Base-by-base conservation (phyloP, 2,888 invertebrate species). In the Trypoxylon attenuatum region DNA sequence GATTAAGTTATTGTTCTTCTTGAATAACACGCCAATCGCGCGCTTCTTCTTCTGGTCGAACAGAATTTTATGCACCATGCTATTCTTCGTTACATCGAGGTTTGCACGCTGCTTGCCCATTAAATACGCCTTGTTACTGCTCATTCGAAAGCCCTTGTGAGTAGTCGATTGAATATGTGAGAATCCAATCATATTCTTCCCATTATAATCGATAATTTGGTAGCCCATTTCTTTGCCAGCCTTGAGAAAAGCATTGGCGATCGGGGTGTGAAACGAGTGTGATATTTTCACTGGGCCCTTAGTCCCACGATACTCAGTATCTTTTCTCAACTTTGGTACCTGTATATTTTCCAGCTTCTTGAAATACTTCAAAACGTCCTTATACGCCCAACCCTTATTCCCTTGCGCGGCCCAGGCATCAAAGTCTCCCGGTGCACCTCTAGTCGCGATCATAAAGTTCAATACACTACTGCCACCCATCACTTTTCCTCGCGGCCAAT, bases 381-480 rank as follows among this genome's bases (percentile, higher is more conserved):
- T 87, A 89, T 90, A 94, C 47, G 92, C 90, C 94, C 94, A 94
- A 0, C 93, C 94, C 0, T 89, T 85, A 82, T 94, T 93, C 0
- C 94, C 95, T 78, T 91, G 82, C 0, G 88, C 88, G 10, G 91
- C 90, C 96, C 96, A 96, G 2, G 89, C 87, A 79, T 96, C 92
- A 82, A 93, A 96, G 80, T 96, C 95, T 2, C 88, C 86, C 0
- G 89, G 89, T 75, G 92, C 90, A 8, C 94, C 94, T 65, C 94
- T 88, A 0, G 93, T 93, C 78, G 93, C 94, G 77, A 93, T 91
- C 94, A 96, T 94, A 76, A 92, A 92, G 82, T 96, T 96, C 6
- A 95, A 88, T 0, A 93, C 92, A 67, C 93, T 93, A 5, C 92
- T 92, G 1, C 96, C 96, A 4, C 96, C 96, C 81, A 96, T 89